These are phyloP conservation scores for Muscina levida DNA, from an alignment of 2,888 invertebrate species.

Conservation along the genomic window DNA sequence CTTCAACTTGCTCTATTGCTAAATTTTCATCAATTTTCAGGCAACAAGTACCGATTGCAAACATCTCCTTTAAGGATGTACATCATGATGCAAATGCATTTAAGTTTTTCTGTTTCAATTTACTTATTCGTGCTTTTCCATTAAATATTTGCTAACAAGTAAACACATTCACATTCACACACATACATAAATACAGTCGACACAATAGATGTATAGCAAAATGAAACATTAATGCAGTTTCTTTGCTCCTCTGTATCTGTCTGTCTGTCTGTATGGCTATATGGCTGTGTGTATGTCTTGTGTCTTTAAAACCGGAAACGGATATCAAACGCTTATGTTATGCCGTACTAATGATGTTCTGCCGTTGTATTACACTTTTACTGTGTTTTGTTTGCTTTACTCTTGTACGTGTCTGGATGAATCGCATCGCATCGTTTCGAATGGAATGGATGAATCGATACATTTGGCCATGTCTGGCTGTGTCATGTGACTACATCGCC, in stretches of 20 bases:
- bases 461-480: conserved; percentile 63
- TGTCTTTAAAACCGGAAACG: conserved; percentile 53
- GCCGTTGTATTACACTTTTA: conserved; percentile 15
- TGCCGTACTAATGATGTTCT: conserved; percentile 45
- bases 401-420: conserved; percentile 51
- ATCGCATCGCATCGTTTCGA: too few species aligned
- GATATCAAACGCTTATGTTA: conserved; percentile 60
- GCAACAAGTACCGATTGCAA: conserved; percentile 8
- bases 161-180: neutral
- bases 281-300: conserved; percentile 2
- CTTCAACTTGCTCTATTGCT: too few species aligned
- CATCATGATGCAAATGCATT: neutral
- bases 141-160: conserved; percentile 18
- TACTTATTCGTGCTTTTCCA: neutral
- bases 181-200: neutral
- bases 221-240: conserved; percentile 25
- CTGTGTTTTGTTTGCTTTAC: conserved; percentile 21
- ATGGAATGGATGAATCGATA: conserved; percentile 59
- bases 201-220: conserved; percentile 24
- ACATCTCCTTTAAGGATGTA: neutral
- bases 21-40: neutral
- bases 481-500: conserved; percentile 46
- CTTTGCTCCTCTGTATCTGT: conserved; percentile 6
- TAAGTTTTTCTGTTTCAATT: neutral
- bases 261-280: neutral